phyloP scores from a whole-genome alignment of 2,113 vertebrate genomes.

The Coptodon rendalli region DNA sequence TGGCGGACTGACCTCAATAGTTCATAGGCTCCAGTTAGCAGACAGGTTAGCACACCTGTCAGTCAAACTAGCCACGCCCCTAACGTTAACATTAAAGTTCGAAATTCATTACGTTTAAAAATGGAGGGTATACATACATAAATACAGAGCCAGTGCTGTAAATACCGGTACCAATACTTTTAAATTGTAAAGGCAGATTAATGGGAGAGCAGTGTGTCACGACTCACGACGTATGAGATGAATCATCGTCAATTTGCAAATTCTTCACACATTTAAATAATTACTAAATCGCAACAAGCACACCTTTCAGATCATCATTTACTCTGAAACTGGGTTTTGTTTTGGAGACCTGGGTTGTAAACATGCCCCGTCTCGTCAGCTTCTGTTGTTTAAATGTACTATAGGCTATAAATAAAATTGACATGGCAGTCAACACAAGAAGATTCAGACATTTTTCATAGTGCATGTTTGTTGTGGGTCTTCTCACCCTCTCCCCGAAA shows the following conservation, averaged over 20 bases:
- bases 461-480: neutral
- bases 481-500: neutral
- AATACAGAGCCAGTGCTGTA: neutral
- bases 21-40: neutral
- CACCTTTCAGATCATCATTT: accelerated
- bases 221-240: neutral
- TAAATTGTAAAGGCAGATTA: neutral
- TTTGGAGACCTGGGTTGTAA: neutral
- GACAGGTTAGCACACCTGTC: neutral
- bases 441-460: neutral
- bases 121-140: neutral
- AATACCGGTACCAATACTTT: neutral
- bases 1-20: neutral
- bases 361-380: accelerated
- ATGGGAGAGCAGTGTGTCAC: neutral
- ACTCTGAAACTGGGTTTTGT: neutral
- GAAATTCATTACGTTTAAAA: neutral
- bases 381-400: neutral
- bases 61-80: neutral
- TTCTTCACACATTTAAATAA: neutral
- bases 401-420: neutral
- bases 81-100: neutral
- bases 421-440: neutral
- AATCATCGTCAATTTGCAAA: neutral
- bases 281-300: accelerated